Percentiles rank a stretch among this genome's conserved stretches.
Evolutionary conservation across 2,113 vertebrate species (phyloP).

Genomic region (Nannobrachium achirus): DNA sequence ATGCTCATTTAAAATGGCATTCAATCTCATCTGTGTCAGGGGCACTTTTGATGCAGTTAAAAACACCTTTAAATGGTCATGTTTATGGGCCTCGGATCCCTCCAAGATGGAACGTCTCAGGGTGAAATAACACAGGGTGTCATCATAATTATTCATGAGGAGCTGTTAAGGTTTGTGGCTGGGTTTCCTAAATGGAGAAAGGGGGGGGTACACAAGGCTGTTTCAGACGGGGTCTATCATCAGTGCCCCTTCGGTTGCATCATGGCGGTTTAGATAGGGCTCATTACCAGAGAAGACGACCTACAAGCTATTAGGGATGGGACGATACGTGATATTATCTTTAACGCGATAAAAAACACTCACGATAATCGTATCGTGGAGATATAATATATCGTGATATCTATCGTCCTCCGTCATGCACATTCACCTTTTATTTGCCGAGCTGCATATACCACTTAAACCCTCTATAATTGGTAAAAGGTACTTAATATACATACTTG

Average conservation of each 20-base stretch:
- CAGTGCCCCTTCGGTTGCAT: constrained; percentile 28
- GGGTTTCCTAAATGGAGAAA: constrained; percentile 17
- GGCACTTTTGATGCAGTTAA: constrained; percentile 44
- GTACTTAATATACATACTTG: no score
- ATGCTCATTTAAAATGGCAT: constrained; percentile 39
- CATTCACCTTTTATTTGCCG: no score
- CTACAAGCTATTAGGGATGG: constrained; percentile 51
- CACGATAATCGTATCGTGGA: no score
- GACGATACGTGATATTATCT: no score
- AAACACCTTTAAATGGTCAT: constrained; percentile 46
- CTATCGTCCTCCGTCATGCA: no score
- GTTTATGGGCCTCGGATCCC: constrained; percentile 45
- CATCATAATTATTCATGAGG: constrained; percentile 60
- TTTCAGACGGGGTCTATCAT: constrained; percentile 20
- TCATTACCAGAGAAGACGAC: constrained; percentile 64
- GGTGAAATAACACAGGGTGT: constrained; percentile 37
- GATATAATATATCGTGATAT: no score
- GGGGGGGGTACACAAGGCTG: neutral
- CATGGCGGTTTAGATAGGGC: constrained; percentile 47
- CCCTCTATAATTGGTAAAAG: no score
- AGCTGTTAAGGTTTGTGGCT: constrained; percentile 57
- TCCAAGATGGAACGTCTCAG: constrained; percentile 30
- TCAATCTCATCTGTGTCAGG: constrained; percentile 32
- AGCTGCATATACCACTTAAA: no score
- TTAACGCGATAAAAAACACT: no score